phyloP scores from a whole-genome alignment of 2,797 vertebrate genomes.

The Rallus crepitans region DNA sequence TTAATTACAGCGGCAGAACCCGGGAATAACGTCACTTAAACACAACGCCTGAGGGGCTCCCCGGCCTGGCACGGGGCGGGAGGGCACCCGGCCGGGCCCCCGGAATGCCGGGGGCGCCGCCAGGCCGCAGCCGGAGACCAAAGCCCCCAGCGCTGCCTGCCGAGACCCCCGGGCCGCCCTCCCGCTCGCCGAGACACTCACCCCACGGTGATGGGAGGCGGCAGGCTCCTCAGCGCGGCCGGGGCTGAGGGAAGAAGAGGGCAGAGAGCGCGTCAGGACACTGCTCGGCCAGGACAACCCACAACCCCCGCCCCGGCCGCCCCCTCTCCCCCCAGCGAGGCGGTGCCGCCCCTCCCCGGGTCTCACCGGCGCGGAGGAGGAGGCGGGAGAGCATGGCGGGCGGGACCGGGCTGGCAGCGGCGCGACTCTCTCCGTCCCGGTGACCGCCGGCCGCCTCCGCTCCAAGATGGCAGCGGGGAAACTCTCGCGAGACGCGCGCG shows the following conservation, averaged over 20 bases:
- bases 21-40: accelerated
- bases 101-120: neutral
- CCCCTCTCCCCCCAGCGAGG: too few relatives aligned
- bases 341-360: too few relatives aligned
- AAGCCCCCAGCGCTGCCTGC: neutral
- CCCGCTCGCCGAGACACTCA: constrained; percentile 13
- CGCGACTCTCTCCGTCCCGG: neutral
- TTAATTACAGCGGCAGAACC: accelerated
- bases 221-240: constrained; percentile 35
- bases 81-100: too few relatives aligned
- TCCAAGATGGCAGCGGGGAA: constrained; percentile 53
- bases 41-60: accelerated
- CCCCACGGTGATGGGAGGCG: constrained; percentile 18
- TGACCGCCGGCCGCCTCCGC: constrained; percentile 11
- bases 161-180: too few relatives aligned
- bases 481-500: neutral
- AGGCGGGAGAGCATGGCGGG: constrained; percentile 58
- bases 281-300: neutral
- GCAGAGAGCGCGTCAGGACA: neutral
- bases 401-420: accelerated
- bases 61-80: accelerated
- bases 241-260: constrained; percentile 33
- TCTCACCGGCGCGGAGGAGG: constrained; percentile 56
- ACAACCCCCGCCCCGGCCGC: too few relatives aligned
- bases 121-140: neutral